These are phyloP conservation scores for Silurus asotus DNA, from an alignment of 2,113 vertebrate species.

Conservation along the genomic window DNA sequence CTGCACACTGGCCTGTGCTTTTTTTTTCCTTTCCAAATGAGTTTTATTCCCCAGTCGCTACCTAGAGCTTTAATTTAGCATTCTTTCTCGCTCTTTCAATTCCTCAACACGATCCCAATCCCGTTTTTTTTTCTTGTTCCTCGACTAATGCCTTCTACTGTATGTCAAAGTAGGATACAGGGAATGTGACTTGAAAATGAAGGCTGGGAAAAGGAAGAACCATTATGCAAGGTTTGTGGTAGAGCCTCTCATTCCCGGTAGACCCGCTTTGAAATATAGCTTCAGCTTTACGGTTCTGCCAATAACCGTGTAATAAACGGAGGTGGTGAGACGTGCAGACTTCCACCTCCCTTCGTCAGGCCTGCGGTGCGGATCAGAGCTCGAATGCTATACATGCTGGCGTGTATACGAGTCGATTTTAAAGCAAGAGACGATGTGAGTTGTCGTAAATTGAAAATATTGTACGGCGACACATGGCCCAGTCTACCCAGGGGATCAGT, in stretches of 20 bases:
- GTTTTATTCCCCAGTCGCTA: slow-evolving; percentile 26
- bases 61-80: slow-evolving; percentile 37
- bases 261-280: slow-evolving; percentile 40
- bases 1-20: background rate
- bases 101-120: background rate
- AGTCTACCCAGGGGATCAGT: too few species aligned
- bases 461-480: too few species aligned
- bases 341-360: slow-evolving; percentile 1
- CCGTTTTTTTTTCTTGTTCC: background rate
- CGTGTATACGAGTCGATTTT: slow-evolving; percentile 2
- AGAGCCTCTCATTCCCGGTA: slow-evolving; percentile 15
- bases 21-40: slow-evolving; percentile 23
- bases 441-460: too few species aligned
- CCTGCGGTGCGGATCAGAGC: background rate
- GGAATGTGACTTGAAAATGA: background rate
- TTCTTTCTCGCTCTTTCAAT: background rate
- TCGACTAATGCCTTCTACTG: slow-evolving; percentile 12
- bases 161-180: background rate
- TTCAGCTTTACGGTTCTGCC: slow-evolving; percentile 29
- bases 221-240: slow-evolving; percentile 39
- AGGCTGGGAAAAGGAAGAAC: slow-evolving; percentile 12
- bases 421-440: background rate
- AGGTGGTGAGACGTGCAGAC: slow-evolving; percentile 16
- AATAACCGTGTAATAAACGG: slow-evolving; percentile 41
- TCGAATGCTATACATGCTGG: background rate